These are phyloP conservation scores for Neotoma lepida DNA, from an alignment of 2,113 vertebrate species.

Conservation along the genomic window DNA sequence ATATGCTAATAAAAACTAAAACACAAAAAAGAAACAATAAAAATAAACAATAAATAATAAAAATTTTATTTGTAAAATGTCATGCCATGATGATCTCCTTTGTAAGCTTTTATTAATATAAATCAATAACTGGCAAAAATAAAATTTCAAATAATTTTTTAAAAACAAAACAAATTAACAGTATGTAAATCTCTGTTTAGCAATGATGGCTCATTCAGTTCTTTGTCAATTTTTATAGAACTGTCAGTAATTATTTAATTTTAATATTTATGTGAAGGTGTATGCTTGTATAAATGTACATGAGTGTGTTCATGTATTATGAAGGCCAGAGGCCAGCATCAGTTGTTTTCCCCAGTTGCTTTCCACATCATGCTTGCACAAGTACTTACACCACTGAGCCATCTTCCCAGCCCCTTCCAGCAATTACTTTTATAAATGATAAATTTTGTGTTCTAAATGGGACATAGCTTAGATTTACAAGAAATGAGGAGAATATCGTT, in stretches of 20 bases:
- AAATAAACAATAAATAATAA: neutral
- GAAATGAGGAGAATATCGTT: neutral
- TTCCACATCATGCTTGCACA: neutral
- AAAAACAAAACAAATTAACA: too few species aligned
- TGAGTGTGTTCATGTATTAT: neutral
- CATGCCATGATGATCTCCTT: neutral
- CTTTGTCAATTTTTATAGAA: neutral
- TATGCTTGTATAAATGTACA: too few species aligned
- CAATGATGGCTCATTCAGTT: neutral
- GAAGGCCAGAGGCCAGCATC: neutral
- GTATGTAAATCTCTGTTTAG: neutral
- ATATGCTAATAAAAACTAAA: too few species aligned
- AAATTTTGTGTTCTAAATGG: neutral
- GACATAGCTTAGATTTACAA: neutral
- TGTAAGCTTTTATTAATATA: neutral
- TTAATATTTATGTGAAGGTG: neutral
- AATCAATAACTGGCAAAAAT: neutral
- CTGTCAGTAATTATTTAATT: neutral
- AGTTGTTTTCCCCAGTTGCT: neutral
- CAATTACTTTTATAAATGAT: neutral
- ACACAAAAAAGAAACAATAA: neutral
- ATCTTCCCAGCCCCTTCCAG: neutral
- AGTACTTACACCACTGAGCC: neutral
- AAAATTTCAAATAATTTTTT: neutral
- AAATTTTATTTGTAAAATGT: neutral